Base-by-base conservation (phyloP, 2,113 vertebrate genomes). In the Gasterosteus aculeatus region DNA sequence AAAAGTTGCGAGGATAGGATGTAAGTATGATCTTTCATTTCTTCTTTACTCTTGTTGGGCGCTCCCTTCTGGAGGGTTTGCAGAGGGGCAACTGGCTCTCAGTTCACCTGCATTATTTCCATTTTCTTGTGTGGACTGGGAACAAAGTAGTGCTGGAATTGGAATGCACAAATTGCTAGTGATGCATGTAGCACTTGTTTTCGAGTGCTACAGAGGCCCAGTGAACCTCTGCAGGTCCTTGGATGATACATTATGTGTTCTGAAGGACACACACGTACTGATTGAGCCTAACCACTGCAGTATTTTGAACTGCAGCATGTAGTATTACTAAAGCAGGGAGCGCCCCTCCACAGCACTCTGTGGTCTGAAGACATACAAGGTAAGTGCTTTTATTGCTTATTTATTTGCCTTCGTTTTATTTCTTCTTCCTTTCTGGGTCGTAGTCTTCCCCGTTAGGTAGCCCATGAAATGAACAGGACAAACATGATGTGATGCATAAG, bases 21-120 rank as follows among this genome's bases (percentile, higher is more conserved):
- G 97, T 99, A 98, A 98, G 97, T 99, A 98, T 98, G 96, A 97
- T 94, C 95, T 96, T 96, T 95, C 94, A 92, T 96, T 98, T 98
- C 82, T 95, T 95, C 94, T 95, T 93, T 96, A 98, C 95, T 95
- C 95, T 95, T 90, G 95, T 94, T 94, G 97, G 97, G 97, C 96
- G 96, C 97, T 96, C 97, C 97, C 97, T 94, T 94, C 96, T 95
- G 93, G 95, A 96, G 96, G 97, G 94, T 95, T 94, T 95, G 96
- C 97, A 97, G 96, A 96, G 97, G 95, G 95, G 96, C 96, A 97
- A 95, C 97, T 95, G 96, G 87, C 85, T 91, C 78, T 77, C 69
- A 41, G n/a, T 46, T 15, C 16, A 77, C 22, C 42, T 38, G 6
- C 3, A 41, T 42, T 5, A 19, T 1, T 66, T 78, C 10, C 7